These are phyloP conservation scores for Rhyacophila brunnea DNA, from an alignment of 1,140 invertebrate genomes.

Conservation along the genomic window DNA sequence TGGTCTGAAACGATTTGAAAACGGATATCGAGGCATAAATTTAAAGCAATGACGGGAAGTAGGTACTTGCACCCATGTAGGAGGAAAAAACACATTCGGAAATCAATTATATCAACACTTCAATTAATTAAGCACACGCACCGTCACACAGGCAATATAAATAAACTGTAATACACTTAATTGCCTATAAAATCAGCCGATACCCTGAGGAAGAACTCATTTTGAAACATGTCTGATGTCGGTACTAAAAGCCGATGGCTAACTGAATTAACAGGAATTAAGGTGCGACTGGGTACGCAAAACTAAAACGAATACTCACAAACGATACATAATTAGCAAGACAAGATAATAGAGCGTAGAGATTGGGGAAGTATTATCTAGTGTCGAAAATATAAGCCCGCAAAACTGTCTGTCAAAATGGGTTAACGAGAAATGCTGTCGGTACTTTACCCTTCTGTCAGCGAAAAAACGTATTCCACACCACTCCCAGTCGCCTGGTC, in stretches of 20 bases:
- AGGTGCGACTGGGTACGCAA: slow-evolving; percentile 4
- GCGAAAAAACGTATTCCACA: slow-evolving; percentile 47
- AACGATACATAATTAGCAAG: neutral
- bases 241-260: slow-evolving; percentile 12
- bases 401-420: slow-evolving; percentile 36
- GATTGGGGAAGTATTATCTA: too few species aligned
- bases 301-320: slow-evolving; percentile 9
- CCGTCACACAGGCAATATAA: neutral
- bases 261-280: slow-evolving; percentile 11
- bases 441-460: slow-evolving; percentile 52
- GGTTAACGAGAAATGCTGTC: slow-evolving; percentile 15
- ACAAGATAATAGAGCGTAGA: too few species aligned
- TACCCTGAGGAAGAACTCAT: slow-evolving; percentile 3
- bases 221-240: slow-evolving; percentile 6
- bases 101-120: neutral
- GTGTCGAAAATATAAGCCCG: slow-evolving; percentile 18
- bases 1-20: too few species aligned
- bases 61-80: neutral
- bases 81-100: neutral
- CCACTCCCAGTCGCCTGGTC: slow-evolving; percentile 47
- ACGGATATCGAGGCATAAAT: too few species aligned
- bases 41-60: too few species aligned
- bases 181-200: neutral
- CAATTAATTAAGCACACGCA: neutral
- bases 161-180: neutral